Conservation (phyloP, 1,140 invertebrate genomes). For the Magallana gigas region DNA sequence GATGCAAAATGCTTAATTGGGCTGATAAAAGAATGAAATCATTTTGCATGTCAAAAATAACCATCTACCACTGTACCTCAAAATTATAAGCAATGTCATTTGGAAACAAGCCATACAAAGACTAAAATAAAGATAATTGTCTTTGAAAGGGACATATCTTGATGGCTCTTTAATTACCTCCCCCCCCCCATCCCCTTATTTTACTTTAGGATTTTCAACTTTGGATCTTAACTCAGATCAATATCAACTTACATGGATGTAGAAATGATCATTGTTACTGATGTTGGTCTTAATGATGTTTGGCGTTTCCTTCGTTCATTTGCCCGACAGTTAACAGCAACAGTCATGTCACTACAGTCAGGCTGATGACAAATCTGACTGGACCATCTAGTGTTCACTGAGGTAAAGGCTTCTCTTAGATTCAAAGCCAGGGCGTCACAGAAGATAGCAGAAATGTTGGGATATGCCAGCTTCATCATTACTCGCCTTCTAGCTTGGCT, state of each 20-base stretch:
- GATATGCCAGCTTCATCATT: conserved; percentile 45
- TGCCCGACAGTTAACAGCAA: conserved; percentile 49
- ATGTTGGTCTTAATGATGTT: background rate
- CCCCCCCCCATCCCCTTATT: too few species aligned
- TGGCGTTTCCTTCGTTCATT: too few species aligned
- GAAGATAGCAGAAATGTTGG: conserved; percentile 39
- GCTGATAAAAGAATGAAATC: too few species aligned
- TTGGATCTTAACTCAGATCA: too few species aligned
- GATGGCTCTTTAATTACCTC: too few species aligned
- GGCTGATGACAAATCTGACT: conserved; percentile 45
- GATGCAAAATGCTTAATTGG: too few species aligned
- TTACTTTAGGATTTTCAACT: too few species aligned
- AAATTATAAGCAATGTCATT: too few species aligned
- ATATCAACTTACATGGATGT: conserved; percentile 46
- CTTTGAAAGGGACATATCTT: too few species aligned
- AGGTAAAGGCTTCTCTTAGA: background rate
- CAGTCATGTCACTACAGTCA: conserved; percentile 55
- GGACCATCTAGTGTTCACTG: conserved; percentile 33
- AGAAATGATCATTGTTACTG: conserved; percentile 23
- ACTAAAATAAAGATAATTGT: background rate
- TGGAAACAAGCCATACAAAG: too few species aligned
- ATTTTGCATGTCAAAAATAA: too few species aligned
- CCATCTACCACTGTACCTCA: too few species aligned
- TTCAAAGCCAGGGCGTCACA: conserved; percentile 44
- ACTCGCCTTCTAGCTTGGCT: conserved; percentile 38